Base-by-base conservation (phyloP, 1,140 invertebrate genomes). In the Drosophila santomea region DNA sequence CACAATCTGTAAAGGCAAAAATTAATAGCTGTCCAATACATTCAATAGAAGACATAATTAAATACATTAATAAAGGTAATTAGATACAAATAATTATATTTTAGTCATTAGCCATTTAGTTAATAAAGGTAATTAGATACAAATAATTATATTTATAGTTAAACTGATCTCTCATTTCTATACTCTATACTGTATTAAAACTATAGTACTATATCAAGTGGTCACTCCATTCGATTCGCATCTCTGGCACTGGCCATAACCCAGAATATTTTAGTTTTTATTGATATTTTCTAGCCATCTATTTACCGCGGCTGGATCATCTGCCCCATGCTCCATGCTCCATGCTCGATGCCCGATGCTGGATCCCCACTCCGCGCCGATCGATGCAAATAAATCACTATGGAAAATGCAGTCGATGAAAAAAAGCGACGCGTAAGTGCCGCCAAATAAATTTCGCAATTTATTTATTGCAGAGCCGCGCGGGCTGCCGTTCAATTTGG, bases 401-500 rank as follows among this genome's bases (percentile, higher is more conserved):
- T 83, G 61, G 84, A 88, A 88, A 88, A 88, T 89, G 79, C 76
- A 84, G 74, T 77, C 83, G 84, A 83, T 83, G 84, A 83, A 79
- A 78, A 77, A 88, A 83, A 89, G 72, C 83, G 80, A 89, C 83
- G 84, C 84, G 74, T 83, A 89, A 88, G 84, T 89, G 83, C 79
- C 86, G 83, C 79, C 83, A 88, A 88, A 88, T 88, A 88, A 88
- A 88, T 89, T 88, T 83, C 78, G 84, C 83, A 89, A 88, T 88
- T 88, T 88, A 89, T 88, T 88, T 88, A 88, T 88, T 88, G 83
- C 84, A 32, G 75, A 60, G 64, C 74, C 28, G 60, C 39, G 54
- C 63, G 71, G 75, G 75, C 66, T 79, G 82, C 72, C 56, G 74
- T 78, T 64, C 76, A 38, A 44, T 35, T 32, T 36, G 32, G 32